Percentiles rank a stretch among this genome's conserved stretches.
phyloP scores from a whole-genome alignment of 2,797 vertebrate species.

The Setipinna tenuifilis region DNA sequence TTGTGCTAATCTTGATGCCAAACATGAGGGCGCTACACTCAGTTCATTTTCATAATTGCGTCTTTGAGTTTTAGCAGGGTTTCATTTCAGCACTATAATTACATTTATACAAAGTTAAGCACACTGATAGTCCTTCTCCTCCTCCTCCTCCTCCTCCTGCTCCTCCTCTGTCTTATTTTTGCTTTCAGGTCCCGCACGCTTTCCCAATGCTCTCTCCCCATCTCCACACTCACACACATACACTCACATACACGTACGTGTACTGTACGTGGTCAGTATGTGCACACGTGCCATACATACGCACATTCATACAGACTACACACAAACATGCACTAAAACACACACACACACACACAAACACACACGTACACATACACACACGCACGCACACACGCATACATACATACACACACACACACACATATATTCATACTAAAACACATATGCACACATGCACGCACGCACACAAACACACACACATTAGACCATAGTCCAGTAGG shows the following conservation, averaged over 20 bases:
- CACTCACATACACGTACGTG: neutral
- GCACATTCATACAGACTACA: neutral
- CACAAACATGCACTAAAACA: neutral
- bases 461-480: slow-evolving; percentile 57
- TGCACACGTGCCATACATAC: neutral
- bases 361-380: slow-evolving; percentile 15
- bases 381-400: slow-evolving; percentile 42
- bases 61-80: slow-evolving; percentile 74
- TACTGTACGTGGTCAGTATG: neutral
- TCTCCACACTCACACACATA: too few species aligned
- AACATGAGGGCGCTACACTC: slow-evolving; percentile 72
- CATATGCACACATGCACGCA: slow-evolving; percentile 56
- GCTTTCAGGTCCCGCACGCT: neutral
- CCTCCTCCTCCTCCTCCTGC: neutral
- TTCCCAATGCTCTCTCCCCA: too few species aligned
- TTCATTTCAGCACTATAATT: slow-evolving; percentile 77
- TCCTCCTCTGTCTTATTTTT: slow-evolving; percentile 19
- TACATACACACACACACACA: neutral
- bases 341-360: slow-evolving; percentile 38
- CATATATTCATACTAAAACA: slow-evolving; percentile 54
- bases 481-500: slow-evolving; percentile 13
- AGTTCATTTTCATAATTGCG: slow-evolving; percentile 81
- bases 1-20: slow-evolving; percentile 76
- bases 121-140: neutral
- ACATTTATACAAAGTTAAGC: slow-evolving; percentile 73